Conservation (phyloP, 2,113 vertebrate species). For the Xenotilapia leptura region DNA sequence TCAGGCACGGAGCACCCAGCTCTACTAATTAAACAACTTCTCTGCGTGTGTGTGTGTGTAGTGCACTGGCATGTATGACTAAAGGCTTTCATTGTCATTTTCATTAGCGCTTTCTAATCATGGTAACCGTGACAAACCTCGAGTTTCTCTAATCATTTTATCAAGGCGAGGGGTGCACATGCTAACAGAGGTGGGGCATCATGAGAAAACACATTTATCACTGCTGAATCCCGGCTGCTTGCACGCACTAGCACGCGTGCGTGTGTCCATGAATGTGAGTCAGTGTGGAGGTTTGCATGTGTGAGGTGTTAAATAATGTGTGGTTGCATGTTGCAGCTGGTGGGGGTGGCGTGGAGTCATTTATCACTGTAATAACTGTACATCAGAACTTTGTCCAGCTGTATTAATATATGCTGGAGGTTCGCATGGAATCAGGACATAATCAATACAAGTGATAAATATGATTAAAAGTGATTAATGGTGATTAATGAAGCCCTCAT, state of each 20-base stretch:
- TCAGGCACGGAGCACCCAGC: constrained; percentile 11
- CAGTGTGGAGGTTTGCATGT: neutral
- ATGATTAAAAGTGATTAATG: constrained; percentile 76
- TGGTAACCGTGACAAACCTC: constrained; percentile 64
- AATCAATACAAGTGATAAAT: constrained; percentile 79
- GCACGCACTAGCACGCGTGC: neutral
- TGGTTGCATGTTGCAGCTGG: constrained; percentile 29
- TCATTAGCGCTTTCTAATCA: constrained; percentile 70
- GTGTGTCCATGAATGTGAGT: constrained; percentile 6
- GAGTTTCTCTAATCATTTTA: constrained; percentile 73
- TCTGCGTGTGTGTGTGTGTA: neutral
- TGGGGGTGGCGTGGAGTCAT: constrained; percentile 39
- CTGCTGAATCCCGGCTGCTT: neutral
- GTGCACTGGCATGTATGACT: constrained; percentile 23
- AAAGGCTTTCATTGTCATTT: constrained; percentile 59
- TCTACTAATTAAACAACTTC: constrained; percentile 52
- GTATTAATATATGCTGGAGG: constrained; percentile 65
- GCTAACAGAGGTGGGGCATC: constrained; percentile 66
- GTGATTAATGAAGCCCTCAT: constrained; percentile 71
- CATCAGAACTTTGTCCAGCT: constrained; percentile 63
- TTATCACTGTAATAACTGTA: constrained; percentile 71
- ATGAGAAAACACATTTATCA: constrained; percentile 65
- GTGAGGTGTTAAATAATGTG: constrained; percentile 39
- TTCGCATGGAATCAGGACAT: constrained; percentile 58
- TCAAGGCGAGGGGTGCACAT: constrained; percentile 52